Percentiles rank a stretch among this genome's conserved stretches.
Conservation (phyloP, 2,888 invertebrate genomes). For the Entomobrya proxima region DNA sequence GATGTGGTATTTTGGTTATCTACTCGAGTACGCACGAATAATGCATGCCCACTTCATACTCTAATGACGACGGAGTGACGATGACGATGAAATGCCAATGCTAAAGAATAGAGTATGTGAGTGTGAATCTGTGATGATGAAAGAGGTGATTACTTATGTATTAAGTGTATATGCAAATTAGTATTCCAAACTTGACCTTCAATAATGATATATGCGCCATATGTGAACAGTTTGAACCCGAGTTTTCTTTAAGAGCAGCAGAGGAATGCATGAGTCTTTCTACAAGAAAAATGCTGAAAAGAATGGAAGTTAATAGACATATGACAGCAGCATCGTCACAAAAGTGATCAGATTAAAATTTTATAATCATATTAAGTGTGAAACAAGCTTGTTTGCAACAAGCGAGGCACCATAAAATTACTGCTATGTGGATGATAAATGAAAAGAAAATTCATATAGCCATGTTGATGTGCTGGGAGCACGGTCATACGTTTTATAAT, state of each 20-base stretch:
- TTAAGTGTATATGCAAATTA: slow-evolving; percentile 49
- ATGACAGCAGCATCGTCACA: slow-evolving; percentile 7
- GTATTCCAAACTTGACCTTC: slow-evolving; percentile 66
- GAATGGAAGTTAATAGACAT: slow-evolving; percentile 21
- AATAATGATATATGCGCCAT: slow-evolving; percentile 58
- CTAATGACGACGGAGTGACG: not conserved
- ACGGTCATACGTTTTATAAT: slow-evolving; percentile 36
- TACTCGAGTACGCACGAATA: not conserved
- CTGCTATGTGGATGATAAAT: slow-evolving; percentile 23
- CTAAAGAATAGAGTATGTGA: not conserved
- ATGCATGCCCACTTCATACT: not conserved
- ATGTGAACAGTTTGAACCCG: slow-evolving; percentile 21
- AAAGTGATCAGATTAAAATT: slow-evolving; percentile 22
- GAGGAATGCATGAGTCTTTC: not conserved
- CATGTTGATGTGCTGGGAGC: slow-evolving; percentile 14
- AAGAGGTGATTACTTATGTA: slow-evolving; percentile 19
- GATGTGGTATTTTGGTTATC: not conserved
- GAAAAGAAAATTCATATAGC: not conserved
- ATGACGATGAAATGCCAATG: not conserved
- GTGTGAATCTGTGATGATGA: slow-evolving; percentile 7
- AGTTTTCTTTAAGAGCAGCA: not conserved
- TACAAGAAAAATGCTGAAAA: not conserved
- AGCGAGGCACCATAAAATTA: not conserved
- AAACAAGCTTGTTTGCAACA: slow-evolving; percentile 23
- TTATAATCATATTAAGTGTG: slow-evolving; percentile 32